These are phyloP conservation scores for Paracanthobrama guichenoti DNA, from an alignment of 2,113 vertebrate species.

Conservation along the genomic window DNA sequence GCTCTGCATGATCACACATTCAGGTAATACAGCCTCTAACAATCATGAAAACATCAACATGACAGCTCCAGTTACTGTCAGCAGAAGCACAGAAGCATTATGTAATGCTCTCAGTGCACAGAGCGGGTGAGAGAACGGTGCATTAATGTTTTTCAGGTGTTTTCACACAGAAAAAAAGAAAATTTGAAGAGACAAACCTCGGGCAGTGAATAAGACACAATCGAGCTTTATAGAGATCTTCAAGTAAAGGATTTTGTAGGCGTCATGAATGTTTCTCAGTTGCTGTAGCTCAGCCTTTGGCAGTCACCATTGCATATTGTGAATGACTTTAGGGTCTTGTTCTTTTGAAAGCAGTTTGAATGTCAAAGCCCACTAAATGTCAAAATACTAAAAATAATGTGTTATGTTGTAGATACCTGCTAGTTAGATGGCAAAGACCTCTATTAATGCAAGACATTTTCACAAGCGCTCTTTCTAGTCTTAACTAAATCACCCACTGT, in stretches of 20 bases:
- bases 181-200: not conserved
- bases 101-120: not conserved
- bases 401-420: not conserved
- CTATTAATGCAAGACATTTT: not conserved
- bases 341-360: constrained; percentile 17
- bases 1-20: not conserved
- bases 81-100: not conserved
- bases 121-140: not conserved
- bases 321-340: constrained; percentile 16
- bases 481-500: not conserved
- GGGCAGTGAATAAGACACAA: not conserved
- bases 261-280: not conserved
- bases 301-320: not conserved
- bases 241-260: not conserved
- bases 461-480: not conserved
- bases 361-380: constrained; percentile 1
- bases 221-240: not conserved
- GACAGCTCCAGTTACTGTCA: constrained; percentile 26
- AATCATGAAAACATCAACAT: constrained; percentile 21
- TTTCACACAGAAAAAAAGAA: not conserved
- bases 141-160: constrained; percentile 6
- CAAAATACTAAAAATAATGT: constrained; percentile 10
- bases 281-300: not conserved
- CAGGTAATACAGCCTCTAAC: constrained; percentile 17
- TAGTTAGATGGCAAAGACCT: not conserved